Conservation (phyloP, 2,113 vertebrate species). For the Rhadina sibilatrix region DNA sequence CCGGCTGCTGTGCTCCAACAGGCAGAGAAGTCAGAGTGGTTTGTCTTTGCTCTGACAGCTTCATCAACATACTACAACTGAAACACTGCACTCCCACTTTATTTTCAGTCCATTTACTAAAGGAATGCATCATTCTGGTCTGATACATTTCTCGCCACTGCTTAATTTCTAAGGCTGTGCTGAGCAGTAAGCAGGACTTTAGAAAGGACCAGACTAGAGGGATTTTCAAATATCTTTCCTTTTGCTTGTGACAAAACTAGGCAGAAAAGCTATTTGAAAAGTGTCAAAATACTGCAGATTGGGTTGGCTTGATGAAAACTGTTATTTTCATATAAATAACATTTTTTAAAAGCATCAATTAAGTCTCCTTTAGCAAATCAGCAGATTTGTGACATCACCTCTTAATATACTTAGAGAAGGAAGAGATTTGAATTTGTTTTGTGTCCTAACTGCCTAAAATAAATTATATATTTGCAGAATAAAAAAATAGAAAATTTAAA, state of each 20-base stretch:
- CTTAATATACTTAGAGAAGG: neutral
- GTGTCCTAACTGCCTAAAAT: neutral
- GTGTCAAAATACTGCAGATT: neutral
- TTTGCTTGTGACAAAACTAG: neutral
- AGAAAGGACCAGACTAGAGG: neutral
- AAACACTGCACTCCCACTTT: neutral
- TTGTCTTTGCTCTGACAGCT: slow-evolving; percentile 21
- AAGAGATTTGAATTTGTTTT: neutral
- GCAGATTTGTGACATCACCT: neutral
- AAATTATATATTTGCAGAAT: neutral
- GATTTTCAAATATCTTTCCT: neutral
- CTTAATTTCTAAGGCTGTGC: neutral
- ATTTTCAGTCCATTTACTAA: neutral
- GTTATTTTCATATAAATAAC: neutral
- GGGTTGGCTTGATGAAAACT: neutral
- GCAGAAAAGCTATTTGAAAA: neutral
- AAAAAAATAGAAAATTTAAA: neutral
- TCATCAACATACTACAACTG: neutral
- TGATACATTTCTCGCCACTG: neutral
- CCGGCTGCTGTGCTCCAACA: neutral
- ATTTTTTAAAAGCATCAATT: neutral
- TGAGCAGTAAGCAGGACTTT: neutral
- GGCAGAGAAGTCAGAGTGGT: neutral
- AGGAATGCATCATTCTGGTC: neutral
- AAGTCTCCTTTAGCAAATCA: fast-evolving